Evolutionary conservation across 2,888 invertebrate species (phyloP).

Genomic region (Subacronicta megacephala): DNA sequence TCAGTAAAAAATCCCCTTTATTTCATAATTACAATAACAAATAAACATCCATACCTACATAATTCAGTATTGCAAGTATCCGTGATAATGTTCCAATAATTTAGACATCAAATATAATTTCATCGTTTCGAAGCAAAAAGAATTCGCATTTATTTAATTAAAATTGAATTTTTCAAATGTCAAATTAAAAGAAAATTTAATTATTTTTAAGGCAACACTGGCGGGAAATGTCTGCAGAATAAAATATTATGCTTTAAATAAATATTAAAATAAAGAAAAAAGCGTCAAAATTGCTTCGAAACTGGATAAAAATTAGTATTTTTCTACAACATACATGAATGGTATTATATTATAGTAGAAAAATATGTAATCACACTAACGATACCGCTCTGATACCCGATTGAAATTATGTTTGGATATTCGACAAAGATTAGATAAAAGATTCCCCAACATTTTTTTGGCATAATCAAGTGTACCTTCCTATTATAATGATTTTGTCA

Average conservation of each 20-base stretch:
- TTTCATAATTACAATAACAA: slow-evolving; percentile 66
- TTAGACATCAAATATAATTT: slow-evolving; percentile 35
- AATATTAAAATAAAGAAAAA: no score
- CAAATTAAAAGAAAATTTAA: no score
- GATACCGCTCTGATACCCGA: background rate
- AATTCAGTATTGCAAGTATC: slow-evolving; percentile 27
- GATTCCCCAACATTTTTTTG: no score
- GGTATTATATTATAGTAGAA: slow-evolving; percentile 4
- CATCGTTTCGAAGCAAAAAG: slow-evolving; percentile 29
- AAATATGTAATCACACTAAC: background rate
- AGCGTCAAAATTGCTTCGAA: slow-evolving; percentile 3
- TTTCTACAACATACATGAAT: slow-evolving; percentile 25
- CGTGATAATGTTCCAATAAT: slow-evolving; percentile 41
- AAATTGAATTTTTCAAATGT: no score
- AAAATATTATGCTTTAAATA: no score
- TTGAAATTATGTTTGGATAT: no score
- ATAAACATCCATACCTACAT: slow-evolving; percentile 40
- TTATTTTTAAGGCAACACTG: no score
- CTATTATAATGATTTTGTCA: no score
- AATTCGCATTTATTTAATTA: no score
- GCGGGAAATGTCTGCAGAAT: no score
- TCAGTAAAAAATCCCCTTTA: slow-evolving; percentile 73
- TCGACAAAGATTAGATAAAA: no score
- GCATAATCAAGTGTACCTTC: no score
- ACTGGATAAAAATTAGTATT: background rate